These are phyloP conservation scores for Antennarius striatus DNA, from an alignment of 2,113 vertebrate species.

Conservation along the genomic window DNA sequence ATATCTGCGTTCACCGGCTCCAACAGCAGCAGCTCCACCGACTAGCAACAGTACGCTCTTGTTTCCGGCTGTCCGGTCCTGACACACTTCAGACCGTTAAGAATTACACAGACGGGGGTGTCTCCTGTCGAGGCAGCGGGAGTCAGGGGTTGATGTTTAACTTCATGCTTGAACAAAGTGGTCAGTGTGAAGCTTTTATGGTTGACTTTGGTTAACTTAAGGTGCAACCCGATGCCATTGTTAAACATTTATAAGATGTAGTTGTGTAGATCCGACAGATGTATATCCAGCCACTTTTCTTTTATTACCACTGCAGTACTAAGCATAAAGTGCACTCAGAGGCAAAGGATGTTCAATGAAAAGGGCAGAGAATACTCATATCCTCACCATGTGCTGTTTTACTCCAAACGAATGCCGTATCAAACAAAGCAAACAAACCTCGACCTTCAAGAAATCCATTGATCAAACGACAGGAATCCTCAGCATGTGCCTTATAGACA, in stretches of 20 bases:
- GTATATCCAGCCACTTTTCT: not conserved
- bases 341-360: not conserved
- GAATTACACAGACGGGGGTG: not conserved
- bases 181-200: too few relatives aligned
- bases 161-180: too few relatives aligned
- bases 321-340: not conserved
- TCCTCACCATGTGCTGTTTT: not conserved
- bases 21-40: conserved; percentile 15
- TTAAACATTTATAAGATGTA: not conserved
- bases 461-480: conserved; percentile 27
- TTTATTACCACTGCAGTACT: not conserved
- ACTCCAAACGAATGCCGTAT: conserved; percentile 4
- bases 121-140: not conserved
- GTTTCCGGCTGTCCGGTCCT: not conserved
- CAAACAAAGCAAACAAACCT: conserved; percentile 22
- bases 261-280: not conserved
- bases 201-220: too few relatives aligned
- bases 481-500: conserved; percentile 1
- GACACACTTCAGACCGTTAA: not conserved
- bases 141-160: not conserved
- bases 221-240: not conserved
- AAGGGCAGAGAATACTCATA: not conserved
- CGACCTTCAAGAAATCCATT: conserved; percentile 1
- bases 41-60: conserved; percentile 8
- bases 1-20: not conserved